These are phyloP conservation scores for Ormyrus rosae DNA, from an alignment of 2,888 invertebrate genomes.

Conservation along the genomic window DNA sequence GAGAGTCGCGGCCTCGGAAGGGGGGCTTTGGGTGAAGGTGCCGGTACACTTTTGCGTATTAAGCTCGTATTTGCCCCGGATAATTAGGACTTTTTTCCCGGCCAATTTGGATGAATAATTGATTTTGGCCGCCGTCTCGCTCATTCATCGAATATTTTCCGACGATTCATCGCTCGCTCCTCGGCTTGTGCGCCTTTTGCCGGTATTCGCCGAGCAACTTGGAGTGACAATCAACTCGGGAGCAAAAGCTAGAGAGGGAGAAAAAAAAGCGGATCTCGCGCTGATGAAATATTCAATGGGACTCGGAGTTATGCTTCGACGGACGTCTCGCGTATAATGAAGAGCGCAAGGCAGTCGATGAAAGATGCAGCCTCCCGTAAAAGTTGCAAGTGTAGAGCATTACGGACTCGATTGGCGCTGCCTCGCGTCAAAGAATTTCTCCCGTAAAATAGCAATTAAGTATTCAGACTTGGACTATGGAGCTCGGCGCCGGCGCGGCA, in stretches of 20 bases:
- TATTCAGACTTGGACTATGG: neutral
- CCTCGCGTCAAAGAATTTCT: conserved; percentile 27
- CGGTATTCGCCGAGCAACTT: conserved; percentile 61
- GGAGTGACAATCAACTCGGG: conserved; percentile 71
- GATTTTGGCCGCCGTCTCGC: conserved; percentile 67
- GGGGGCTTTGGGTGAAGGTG: conserved; percentile 53
- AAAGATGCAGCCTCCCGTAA: conserved; percentile 62
- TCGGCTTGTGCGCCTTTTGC: conserved; percentile 16
- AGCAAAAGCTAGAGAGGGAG: conserved; percentile 27
- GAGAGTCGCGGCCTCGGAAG: conserved; percentile 42
- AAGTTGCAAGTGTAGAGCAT: conserved; percentile 59
- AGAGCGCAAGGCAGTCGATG: conserved; percentile 57
- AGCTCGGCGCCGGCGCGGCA: neutral
- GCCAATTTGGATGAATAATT: conserved; percentile 76
- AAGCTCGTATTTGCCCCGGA: conserved; percentile 75
- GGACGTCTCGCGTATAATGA: conserved; percentile 59
- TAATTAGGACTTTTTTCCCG: conserved; percentile 76
- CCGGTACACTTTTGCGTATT: conserved; percentile 71
- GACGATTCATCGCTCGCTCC: conserved; percentile 54
- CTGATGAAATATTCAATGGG: conserved; percentile 73
- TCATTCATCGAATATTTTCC: conserved; percentile 34
- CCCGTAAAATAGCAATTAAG: conserved; percentile 26
- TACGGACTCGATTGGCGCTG: neutral
- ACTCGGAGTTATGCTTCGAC: conserved; percentile 61
- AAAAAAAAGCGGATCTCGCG: conserved; percentile 70